Base-by-base conservation (phyloP, 2,888 invertebrate species). In the Griposia aprilina region DNA sequence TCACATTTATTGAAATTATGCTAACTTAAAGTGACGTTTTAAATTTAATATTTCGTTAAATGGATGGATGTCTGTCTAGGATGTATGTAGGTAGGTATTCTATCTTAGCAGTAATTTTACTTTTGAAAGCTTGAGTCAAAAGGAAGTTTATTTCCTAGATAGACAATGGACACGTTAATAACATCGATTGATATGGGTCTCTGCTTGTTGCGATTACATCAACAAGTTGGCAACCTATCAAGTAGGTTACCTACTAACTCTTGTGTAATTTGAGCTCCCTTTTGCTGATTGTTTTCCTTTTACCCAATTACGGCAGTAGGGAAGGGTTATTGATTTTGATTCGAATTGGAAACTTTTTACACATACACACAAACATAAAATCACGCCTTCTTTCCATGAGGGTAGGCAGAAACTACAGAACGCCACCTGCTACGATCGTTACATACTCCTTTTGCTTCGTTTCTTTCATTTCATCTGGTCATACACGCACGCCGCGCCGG, bases 221-320 rank as follows among this genome's bases (percentile, higher is more conserved):
- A 70, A 81, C 83, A 81, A 83, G 70, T 81, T 81, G 83, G 78
- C 60, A 66, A 50, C 48, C 41, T 30, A 62, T 81, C 77, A 62
- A 55, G 41, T 50, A 45, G 30, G 45, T 26, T 30, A 26, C 13
- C n/a, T 36, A 26, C 30, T 50, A n/a, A 50, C 50, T 65, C 36
- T 70, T 69, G 3, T 60, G 17, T 17, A 45, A 76, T 48, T 59
- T 26, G 52, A 70, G 15, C 48, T 72, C 23, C 26, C 50, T 41
- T 17, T 11, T 5, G 52, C 52, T 66, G 26, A 66, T 45, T 26
- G 48, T 26, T 23, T 26, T 30, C 13, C 48, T 50, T 50, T 7
- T 30, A 30, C 23, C 15, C 48, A 30, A 67, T 67, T 23, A 26
- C 4, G 30, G 1, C 15, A 67, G 67, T 11, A 13, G 30, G 26